These are phyloP conservation scores for Sander lucioperca DNA, from an alignment of 2,113 vertebrate species.

Conservation along the genomic window DNA sequence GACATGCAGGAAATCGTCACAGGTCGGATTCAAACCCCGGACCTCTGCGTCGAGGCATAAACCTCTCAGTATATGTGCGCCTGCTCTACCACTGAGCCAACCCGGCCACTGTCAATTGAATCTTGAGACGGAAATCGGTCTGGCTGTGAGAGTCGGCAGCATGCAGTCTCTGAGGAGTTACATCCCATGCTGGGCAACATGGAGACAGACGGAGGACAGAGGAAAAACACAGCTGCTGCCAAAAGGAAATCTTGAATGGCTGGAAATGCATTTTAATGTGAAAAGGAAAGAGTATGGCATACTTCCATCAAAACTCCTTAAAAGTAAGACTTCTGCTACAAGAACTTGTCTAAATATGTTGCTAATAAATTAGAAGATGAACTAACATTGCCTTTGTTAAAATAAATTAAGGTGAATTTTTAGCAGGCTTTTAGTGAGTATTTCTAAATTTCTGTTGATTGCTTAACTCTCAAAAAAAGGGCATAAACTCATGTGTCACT, in stretches of 20 bases:
- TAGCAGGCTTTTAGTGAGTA: not conserved
- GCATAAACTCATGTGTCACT: slow-evolving; percentile 39
- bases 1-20: too few species aligned
- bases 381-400: not conserved
- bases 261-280: not conserved
- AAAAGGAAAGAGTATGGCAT: not conserved
- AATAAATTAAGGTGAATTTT: not conserved
- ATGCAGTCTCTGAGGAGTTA: slow-evolving; percentile 37
- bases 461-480: slow-evolving; percentile 7
- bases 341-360: not conserved
- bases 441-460: not conserved
- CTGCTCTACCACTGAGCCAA: too few species aligned
- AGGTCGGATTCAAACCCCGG: too few species aligned
- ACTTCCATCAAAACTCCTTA: not conserved
- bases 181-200: slow-evolving; percentile 34
- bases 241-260: slow-evolving; percentile 29
- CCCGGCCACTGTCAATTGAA: not conserved
- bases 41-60: too few species aligned
- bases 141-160: slow-evolving; percentile 27
- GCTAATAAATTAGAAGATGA: not conserved
- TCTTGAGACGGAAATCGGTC: slow-evolving; percentile 27
- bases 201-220: slow-evolving; percentile 26
- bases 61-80: too few species aligned
- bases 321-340: not conserved
- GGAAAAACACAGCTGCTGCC: slow-evolving; percentile 23